A percentile compares a stretch with the other conserved stretches of the same genome.
Evolutionary conservation across 2,113 vertebrate species (phyloP).

Genomic region (Mohoua ochrocephala): DNA sequence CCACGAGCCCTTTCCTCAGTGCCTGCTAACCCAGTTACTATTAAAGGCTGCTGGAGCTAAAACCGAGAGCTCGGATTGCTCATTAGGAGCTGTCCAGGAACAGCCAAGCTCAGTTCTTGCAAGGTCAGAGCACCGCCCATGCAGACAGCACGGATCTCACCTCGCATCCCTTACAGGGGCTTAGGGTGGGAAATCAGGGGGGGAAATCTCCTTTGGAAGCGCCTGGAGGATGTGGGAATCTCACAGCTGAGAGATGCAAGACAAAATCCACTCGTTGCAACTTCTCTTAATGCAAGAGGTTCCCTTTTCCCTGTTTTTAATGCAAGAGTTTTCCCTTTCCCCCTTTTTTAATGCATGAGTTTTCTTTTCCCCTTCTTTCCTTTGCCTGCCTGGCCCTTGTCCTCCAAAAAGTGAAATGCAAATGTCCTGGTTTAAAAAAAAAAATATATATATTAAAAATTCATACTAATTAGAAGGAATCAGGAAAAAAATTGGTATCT

Average conservation of each 20-base stretch:
- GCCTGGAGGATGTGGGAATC: neutral
- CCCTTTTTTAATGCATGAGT: neutral
- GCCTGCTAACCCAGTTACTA: neutral
- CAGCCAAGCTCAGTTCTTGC: neutral
- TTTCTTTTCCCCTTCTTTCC: neutral
- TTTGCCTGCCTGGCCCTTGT: neutral
- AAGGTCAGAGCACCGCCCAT: neutral
- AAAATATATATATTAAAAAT: neutral
- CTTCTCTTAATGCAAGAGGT: neutral
- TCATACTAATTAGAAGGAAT: neutral
- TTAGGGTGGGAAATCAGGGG: neutral
- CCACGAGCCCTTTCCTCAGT: neutral
- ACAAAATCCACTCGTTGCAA: neutral
- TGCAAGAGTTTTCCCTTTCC: neutral
- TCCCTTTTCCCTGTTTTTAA: neutral
- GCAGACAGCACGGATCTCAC: neutral
- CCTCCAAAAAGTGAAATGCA: neutral
- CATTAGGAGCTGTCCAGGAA: neutral
- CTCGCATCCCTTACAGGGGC: neutral
- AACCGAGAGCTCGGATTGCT: neutral
- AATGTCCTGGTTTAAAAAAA: constrained; percentile 2
- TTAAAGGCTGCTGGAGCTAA: neutral
- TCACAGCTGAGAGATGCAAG: neutral
- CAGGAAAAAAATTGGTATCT: neutral
- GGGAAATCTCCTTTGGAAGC: neutral